Conservation (phyloP, 2,113 vertebrate genomes). For the Channa argus region DNA sequence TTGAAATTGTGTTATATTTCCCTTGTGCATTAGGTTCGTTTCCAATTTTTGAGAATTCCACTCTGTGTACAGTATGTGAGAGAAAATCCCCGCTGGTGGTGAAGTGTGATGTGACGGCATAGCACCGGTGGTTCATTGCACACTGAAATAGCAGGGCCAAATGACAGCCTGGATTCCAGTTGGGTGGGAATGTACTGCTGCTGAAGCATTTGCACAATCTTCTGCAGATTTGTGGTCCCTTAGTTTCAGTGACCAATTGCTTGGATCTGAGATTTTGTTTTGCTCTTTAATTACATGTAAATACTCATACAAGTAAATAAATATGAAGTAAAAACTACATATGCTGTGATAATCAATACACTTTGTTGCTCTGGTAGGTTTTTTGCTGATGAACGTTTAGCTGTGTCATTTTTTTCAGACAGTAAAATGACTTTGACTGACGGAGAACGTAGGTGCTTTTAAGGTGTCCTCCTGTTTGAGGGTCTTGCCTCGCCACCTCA, state of each 20-base stretch:
- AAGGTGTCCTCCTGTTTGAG: no score
- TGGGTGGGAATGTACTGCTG: conserved; percentile 42
- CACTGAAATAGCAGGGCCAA: conserved; percentile 69
- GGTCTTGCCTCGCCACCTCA: no score
- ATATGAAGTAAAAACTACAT: no score
- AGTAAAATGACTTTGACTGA: no score
- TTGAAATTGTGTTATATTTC: conserved; percentile 78
- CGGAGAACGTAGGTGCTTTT: no score
- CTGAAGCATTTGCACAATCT: conserved; percentile 44
- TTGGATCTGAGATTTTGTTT: background rate
- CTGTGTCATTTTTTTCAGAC: no score
- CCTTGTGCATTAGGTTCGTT: conserved; percentile 76
- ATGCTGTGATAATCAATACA: no score
- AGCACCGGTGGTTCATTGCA: conserved; percentile 69
- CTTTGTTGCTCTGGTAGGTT: no score
- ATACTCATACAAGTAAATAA: no score
- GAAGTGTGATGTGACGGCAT: conserved; percentile 61
- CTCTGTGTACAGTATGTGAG: conserved; percentile 40
- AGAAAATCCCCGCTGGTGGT: conserved; percentile 58
- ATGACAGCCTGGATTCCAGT: conserved; percentile 56
- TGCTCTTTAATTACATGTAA: no score
- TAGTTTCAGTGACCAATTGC: conserved; percentile 4
- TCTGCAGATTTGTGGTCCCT: conserved; percentile 20
- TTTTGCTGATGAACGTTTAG: no score
- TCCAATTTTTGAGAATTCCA: conserved; percentile 69